Conservation (phyloP, 2,797 vertebrate genomes). For the Neostethus bicornis region DNA sequence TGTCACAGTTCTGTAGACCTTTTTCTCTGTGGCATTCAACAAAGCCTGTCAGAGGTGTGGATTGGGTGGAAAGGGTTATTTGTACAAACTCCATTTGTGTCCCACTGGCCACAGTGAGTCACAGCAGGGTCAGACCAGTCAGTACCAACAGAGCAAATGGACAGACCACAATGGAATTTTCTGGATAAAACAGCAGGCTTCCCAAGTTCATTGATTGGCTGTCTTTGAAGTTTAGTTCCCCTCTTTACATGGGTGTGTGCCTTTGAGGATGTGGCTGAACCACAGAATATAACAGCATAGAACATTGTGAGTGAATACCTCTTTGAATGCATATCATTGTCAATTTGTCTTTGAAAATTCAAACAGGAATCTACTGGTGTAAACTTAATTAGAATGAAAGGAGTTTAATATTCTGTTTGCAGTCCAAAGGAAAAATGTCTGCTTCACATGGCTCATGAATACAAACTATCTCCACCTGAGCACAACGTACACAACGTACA, state of each 20-base stretch:
- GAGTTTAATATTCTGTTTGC: slow-evolving; percentile 4
- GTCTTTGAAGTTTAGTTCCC: slow-evolving; percentile 53
- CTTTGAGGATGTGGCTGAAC: slow-evolving; percentile 36
- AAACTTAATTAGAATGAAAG: slow-evolving; percentile 12
- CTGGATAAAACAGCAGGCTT: slow-evolving; percentile 33
- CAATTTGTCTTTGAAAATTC: slow-evolving; percentile 35
- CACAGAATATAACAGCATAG: slow-evolving; percentile 11
- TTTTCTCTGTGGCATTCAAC: slow-evolving; percentile 30
- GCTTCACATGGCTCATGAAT: slow-evolving; percentile 3
- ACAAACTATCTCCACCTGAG: slow-evolving; percentile 8
- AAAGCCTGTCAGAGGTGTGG: slow-evolving; percentile 20
- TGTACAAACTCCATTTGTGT: slow-evolving; percentile 25
- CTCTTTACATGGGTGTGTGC: slow-evolving; percentile 31
- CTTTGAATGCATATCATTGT: slow-evolving; percentile 30
- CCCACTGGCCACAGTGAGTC: slow-evolving; percentile 26
- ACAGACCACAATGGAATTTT: slow-evolving; percentile 37
- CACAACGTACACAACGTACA: background rate
- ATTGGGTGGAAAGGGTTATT: slow-evolving; percentile 11
- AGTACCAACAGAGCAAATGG: slow-evolving; percentile 34
- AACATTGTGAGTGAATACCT: slow-evolving; percentile 15
- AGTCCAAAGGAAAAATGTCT: slow-evolving; percentile 15
- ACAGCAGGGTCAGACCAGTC: slow-evolving; percentile 32
- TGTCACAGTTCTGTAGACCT: slow-evolving; percentile 15
- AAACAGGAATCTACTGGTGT: slow-evolving; percentile 27
- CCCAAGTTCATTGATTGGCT: slow-evolving; percentile 43